Evolutionary conservation across 2,888 invertebrate species (phyloP), one percentile per base, ranked within the genome.

Genomic region (Dicyrtomina minuta): DNA sequence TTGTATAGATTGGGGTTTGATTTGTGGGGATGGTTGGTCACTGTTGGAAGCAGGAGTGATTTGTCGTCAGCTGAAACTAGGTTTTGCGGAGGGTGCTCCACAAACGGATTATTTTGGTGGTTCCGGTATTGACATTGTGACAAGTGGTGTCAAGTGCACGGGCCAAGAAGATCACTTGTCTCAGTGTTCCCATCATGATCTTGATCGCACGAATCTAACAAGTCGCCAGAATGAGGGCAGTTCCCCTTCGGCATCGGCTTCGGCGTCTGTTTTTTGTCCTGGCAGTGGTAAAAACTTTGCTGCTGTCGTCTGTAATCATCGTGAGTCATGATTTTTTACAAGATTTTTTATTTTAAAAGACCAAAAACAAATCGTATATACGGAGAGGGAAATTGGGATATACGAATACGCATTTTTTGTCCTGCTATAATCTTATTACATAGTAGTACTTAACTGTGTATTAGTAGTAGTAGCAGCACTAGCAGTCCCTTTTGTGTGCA

Each of bases 11-110:
- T 94, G 93, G 92, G 89, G 91, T 53, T 86, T 88, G 46, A 87
- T 94, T 46, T 95, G 95, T 80, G 91, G 92, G 0, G 93, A 95
- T 79, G 92, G 93, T 15, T 95, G 93, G 93, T 89, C 91, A 0
- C 81, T 93, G 6, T 85, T 91, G 73, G 93, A 95, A 83, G 93
- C 93, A 0, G 86, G 87, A 78, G 89, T 90, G 0, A 88, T 93
- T 15, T 95, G 95, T 80, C 87, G 86, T 33, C 88, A 90, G 78
- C 81, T 93, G 49, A 88, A 86, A 2, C 80, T 89, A 1, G 92
- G 92, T 0, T 92, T 87, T 80, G 93, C 93, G 0, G 87, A 86
- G 65, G 89, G 89, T 72, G 92, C 92, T 0, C 83, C 89, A 2
- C 92, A 92, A 80, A 91, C 90, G 0, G 88, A 89, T 79, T 88